Base-by-base conservation (phyloP, 2,113 vertebrate species). In the Clarias gariepinus region DNA sequence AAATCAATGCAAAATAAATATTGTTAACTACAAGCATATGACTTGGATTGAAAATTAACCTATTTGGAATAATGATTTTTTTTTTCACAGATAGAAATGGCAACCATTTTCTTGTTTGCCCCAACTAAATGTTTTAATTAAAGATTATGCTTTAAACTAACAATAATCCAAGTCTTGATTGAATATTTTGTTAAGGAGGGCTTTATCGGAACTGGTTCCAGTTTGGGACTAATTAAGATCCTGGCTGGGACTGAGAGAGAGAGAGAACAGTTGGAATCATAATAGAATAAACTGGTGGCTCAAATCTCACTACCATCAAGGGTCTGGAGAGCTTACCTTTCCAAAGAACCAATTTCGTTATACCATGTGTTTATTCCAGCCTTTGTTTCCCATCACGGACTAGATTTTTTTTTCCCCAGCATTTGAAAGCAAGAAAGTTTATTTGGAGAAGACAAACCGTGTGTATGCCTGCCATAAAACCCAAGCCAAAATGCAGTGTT, bases 1-100 rank as follows among this genome's bases (percentile, higher is more conserved):
- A 91, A 90, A 90, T 90, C 87, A 91, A 85, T 85, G 84, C 36
- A 83, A 88, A 83, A 80, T 87, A 88, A 86, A 91, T 91, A 91
- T 91, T 84, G 89, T 89, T 88, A 87, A 90, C 85, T 86, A 79
- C 85, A 84, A 88, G 21, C 88, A 87, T 83, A 86, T 82, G 91
- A 81, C 61, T 13, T 66, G 82, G 87, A 85, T 47, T 88, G 84
- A 86, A 87, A 86, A 89, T 86, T 13, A 85, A 61, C 33, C 52
- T 66, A 58, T 79, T 82, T 88, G 60, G 82, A 90, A 89, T 86
- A 83, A 68, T 21, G 81, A 73, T 55, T 80, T 36, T 30, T 41
- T 74, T 82, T 41, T 18, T 68, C 52, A 68, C 4, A 30, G 15
- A 58, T 28, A 30, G 58, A 63, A 61, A 78, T 71, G 36, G 60